Evolutionary conservation across 2,113 vertebrate species (phyloP).

Genomic region (Chrysemys picta): DNA sequence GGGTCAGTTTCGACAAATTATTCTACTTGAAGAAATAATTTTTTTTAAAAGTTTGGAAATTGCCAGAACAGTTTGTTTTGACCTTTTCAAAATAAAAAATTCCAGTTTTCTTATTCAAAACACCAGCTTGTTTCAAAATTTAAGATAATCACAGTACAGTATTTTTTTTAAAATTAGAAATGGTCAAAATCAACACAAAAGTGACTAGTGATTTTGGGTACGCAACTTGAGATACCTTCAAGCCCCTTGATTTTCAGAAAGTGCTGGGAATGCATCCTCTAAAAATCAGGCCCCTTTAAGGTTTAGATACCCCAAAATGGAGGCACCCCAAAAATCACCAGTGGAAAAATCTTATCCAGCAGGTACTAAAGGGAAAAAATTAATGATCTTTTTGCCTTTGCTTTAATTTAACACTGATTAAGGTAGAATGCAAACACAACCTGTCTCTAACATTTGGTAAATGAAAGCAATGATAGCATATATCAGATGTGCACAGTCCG

Average conservation of each 20-base stretch:
- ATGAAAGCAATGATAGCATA: neutral
- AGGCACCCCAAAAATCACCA: neutral
- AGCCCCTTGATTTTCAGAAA: neutral
- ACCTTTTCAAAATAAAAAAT: neutral
- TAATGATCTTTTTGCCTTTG: neutral
- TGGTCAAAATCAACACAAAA: neutral
- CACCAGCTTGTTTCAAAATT: neutral
- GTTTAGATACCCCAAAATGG: neutral
- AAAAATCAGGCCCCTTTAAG: neutral
- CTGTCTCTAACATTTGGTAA: neutral
- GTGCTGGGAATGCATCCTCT: neutral
- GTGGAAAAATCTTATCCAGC: neutral
- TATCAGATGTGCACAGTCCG: neutral
- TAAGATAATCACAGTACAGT: neutral
- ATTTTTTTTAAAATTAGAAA: neutral
- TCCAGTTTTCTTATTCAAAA: neutral
- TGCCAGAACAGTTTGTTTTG: neutral
- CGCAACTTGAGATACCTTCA: neutral
- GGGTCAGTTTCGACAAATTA: accelerated
- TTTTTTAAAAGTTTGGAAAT: neutral
- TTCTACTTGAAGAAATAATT: neutral
- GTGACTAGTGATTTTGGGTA: neutral
- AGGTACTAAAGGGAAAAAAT: neutral
- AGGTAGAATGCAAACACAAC: neutral
- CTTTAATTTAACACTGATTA: neutral